Evolutionary conservation across 2,797 vertebrate genomes (phyloP).

Genomic region (Streptopelia turtur): DNA sequence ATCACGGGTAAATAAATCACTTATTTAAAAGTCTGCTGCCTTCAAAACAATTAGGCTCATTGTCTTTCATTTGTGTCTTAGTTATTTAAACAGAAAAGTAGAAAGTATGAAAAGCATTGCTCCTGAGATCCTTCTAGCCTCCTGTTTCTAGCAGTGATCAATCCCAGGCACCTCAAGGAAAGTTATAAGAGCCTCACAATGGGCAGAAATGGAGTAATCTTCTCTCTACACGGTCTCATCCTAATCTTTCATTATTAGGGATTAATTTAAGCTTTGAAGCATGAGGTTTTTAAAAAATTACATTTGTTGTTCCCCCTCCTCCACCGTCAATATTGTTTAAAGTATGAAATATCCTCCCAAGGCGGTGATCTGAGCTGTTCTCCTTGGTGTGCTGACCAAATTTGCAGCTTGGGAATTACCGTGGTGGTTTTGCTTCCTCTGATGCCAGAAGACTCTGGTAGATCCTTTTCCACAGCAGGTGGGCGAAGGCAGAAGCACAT

Average conservation of each 20-base stretch:
- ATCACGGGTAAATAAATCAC: not conserved
- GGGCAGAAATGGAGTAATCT: slow-evolving; percentile 49
- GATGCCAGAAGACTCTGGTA: not conserved
- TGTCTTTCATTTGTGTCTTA: not conserved
- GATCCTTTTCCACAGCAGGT: not conserved
- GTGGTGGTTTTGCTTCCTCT: not conserved
- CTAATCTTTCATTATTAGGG: slow-evolving; percentile 54
- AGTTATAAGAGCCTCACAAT: slow-evolving; percentile 27
- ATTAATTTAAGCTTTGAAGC: slow-evolving; percentile 60
- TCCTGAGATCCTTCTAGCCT: not conserved
- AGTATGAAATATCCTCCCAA: not conserved
- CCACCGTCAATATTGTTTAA: not conserved
- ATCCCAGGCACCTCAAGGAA: not conserved
- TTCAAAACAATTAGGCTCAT: slow-evolving; percentile 15
- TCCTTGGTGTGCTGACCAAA: not conserved
- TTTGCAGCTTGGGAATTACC: not conserved
- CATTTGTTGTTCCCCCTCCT: not conserved
- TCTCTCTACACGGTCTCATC: not conserved
- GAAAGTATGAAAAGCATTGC: not conserved
- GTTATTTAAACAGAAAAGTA: not conserved
- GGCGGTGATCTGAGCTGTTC: not conserved
- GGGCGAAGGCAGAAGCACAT: not conserved
- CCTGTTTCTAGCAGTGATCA: slow-evolving; percentile 4
- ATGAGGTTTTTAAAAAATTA: not conserved
- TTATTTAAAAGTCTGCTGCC: not conserved